phyloP scores from a whole-genome alignment of 2,888 invertebrate species.

The Calliphora vomitoria region DNA sequence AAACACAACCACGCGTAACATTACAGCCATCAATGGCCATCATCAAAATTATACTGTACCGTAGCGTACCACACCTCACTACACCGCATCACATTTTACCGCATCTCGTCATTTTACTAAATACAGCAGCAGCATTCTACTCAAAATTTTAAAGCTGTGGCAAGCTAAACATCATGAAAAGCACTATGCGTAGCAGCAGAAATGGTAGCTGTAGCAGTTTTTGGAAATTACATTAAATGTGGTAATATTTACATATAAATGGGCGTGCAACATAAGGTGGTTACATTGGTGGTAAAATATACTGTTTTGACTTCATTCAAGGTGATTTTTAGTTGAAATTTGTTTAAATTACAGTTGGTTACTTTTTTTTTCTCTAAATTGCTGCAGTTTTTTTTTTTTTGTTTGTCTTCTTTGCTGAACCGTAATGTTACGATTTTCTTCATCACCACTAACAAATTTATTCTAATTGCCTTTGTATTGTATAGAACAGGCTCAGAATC shows the following conservation, averaged over 20 bases:
- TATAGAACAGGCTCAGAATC: constrained; percentile 3
- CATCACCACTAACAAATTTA: constrained; percentile 73
- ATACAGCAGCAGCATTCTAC: constrained; percentile 7
- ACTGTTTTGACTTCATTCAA: constrained; percentile 39
- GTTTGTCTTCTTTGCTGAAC: constrained; percentile 14
- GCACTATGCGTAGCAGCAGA: background rate
- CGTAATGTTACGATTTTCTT: constrained; percentile 66
- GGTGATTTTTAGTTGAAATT: constrained; percentile 69
- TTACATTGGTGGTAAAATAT: constrained; percentile 60
- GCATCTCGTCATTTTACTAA: constrained; percentile 30
- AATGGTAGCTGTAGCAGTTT: constrained; percentile 31
- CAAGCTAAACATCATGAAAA: constrained; percentile 37
- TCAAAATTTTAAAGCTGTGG: constrained; percentile 40
- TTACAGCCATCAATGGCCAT: constrained; percentile 69
- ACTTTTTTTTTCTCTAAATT: constrained; percentile 60
- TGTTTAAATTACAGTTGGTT: constrained; percentile 58
- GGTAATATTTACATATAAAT: constrained; percentile 81
- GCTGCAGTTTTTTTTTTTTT: constrained; percentile 31
- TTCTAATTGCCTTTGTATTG: constrained; percentile 72
- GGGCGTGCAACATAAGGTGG: constrained; percentile 81
- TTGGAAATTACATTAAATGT: constrained; percentile 62
- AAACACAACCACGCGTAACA: constrained; percentile 71
- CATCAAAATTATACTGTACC: constrained; percentile 62
- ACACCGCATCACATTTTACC: constrained; percentile 1
- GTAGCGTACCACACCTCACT: background rate